These are phyloP conservation scores for Otolemur crassicaudatus DNA, from an alignment of 2,797 vertebrate species.

Conservation along the genomic window DNA sequence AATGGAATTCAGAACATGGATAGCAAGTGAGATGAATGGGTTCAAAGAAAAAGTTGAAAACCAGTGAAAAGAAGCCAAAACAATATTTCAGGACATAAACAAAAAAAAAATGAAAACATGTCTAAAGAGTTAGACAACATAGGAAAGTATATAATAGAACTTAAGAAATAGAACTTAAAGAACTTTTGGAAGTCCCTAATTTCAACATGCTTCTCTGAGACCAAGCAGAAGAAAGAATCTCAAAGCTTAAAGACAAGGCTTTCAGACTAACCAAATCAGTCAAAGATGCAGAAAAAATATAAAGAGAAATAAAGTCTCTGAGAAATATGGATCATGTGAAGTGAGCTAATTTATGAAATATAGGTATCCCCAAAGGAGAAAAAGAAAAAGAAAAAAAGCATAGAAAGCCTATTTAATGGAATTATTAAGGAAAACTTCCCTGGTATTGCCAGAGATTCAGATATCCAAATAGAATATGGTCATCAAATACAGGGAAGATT, in stretches of 20 bases:
- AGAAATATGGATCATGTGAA: background rate
- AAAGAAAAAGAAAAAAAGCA: background rate
- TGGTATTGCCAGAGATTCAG: background rate
- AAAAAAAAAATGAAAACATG: background rate
- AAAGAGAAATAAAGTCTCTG: background rate
- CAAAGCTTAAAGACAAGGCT: background rate
- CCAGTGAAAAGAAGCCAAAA: background rate
- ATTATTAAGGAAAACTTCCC: background rate
- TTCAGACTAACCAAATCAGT: background rate
- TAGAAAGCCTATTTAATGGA: background rate
- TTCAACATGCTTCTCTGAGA: background rate
- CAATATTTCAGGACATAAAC: background rate
- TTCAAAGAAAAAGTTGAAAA: background rate
- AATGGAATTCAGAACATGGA: background rate
- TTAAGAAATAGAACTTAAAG: too few relatives aligned
- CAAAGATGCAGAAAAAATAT: background rate
- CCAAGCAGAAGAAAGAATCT: background rate
- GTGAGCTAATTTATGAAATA: background rate
- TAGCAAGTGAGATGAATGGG: background rate
- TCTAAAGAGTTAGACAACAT: background rate
- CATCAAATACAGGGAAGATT: background rate
- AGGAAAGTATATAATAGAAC: background rate
- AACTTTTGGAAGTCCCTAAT: background rate
- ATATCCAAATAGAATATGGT: background rate
- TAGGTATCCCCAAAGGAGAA: background rate